Conservation (phyloP, 2,797 vertebrate species). For the Pipistrellus pygmaeus region DNA sequence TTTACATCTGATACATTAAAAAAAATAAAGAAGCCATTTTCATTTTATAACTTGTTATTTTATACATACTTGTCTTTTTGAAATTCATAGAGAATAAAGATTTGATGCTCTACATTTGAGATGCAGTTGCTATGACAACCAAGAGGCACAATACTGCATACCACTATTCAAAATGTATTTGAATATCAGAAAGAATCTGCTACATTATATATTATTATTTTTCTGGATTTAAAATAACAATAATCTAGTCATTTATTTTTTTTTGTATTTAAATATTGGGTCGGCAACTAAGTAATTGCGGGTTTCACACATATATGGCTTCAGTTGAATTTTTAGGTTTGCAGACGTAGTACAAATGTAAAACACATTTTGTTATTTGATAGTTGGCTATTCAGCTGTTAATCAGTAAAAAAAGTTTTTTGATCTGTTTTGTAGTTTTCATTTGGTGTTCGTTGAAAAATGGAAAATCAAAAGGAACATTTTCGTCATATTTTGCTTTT, state of each 20-base stretch:
- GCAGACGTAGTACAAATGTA: too few species aligned
- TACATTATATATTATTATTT: constrained; percentile 30
- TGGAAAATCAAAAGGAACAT: too few species aligned
- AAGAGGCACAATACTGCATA: constrained; percentile 48
- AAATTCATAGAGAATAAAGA: constrained; percentile 72
- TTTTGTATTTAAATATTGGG: constrained; percentile 49
- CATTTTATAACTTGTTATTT: constrained; percentile 32
- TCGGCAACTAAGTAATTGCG: too few species aligned
- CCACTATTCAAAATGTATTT: constrained; percentile 61
- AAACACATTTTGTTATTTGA: too few species aligned
- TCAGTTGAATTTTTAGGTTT: too few species aligned
- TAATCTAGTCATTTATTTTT: constrained; percentile 49
- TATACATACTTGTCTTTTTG: constrained; percentile 36
- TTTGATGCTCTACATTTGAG: constrained; percentile 55
- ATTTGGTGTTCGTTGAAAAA: too few species aligned
- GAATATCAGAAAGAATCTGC: constrained; percentile 63
- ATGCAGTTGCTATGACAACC: constrained; percentile 78
- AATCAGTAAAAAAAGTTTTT: too few species aligned
- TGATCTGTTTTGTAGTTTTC: too few species aligned
- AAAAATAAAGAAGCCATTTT: neutral
- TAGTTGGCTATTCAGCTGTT: too few species aligned
- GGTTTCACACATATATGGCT: too few species aligned
- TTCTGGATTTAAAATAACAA: constrained; percentile 52
- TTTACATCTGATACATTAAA: neutral
- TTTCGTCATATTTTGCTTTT: too few species aligned